phyloP scores from a whole-genome alignment of 2,797 vertebrate genomes.

The Cyclura pinguis region DNA sequence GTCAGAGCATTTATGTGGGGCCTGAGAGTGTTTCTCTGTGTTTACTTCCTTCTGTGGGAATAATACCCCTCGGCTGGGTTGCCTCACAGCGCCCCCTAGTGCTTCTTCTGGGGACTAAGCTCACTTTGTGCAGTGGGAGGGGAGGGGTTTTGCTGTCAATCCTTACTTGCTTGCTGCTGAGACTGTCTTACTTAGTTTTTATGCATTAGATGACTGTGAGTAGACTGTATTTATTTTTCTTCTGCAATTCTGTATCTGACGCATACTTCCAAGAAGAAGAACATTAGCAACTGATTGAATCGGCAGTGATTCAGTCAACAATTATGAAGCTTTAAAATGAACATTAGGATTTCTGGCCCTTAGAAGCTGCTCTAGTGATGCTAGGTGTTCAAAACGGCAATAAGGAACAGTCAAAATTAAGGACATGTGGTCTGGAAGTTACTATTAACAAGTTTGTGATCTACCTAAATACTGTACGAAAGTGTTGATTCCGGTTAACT shows the following conservation, averaged over 20 bases:
- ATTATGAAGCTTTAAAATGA: no score
- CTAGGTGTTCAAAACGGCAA: no score
- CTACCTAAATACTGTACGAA: no score
- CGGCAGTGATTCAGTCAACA: no score
- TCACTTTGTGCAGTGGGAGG: neutral
- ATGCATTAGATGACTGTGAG: no score
- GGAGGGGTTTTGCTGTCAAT: neutral
- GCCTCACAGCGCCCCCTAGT: constrained; percentile 64
- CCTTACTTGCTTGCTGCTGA: neutral
- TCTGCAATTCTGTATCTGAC: no score
- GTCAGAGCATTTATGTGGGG: neutral
- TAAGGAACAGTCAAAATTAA: no score
- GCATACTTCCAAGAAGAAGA: no score
- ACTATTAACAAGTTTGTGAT: no score
- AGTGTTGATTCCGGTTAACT: no score
- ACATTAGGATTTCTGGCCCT: neutral
- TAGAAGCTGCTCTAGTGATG: neutral
- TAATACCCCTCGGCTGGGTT: fast-evolving
- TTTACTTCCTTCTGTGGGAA: neutral
- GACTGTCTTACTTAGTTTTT: neutral
- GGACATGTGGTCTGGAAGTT: no score
- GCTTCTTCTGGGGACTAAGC: fast-evolving
- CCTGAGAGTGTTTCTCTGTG: fast-evolving
- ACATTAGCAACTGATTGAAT: neutral
- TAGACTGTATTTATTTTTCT: neutral